phyloP scores from a whole-genome alignment of 2,797 vertebrate species.

The Melanogrammus aeglefinus region DNA sequence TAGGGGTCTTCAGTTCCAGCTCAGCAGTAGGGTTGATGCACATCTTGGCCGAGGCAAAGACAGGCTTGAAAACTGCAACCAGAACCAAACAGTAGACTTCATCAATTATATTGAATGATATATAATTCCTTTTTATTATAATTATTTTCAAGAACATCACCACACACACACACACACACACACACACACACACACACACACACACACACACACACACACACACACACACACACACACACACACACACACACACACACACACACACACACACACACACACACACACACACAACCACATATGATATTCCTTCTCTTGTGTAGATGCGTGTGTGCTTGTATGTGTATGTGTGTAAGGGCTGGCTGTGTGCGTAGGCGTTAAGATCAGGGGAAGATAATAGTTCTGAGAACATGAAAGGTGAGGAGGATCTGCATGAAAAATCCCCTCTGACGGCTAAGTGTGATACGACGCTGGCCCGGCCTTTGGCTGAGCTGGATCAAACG shows the following conservation, averaged over 20 bases:
- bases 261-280: too few species aligned
- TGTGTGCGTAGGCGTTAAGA: neutral
- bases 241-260: too few species aligned
- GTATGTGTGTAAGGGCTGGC: constrained; percentile 3
- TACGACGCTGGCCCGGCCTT: neutral
- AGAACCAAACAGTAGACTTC: constrained; percentile 5
- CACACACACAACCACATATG: too few species aligned
- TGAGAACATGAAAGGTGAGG: constrained; percentile 18
- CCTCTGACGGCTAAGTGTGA: constrained; percentile 12
- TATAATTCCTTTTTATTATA: too few species aligned
- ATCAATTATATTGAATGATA: neutral
- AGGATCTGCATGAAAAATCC: neutral
- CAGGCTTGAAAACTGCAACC: constrained; percentile 86
- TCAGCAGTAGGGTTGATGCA: constrained; percentile 89
- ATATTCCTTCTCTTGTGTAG: too few species aligned
- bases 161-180: too few species aligned
- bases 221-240: too few species aligned
- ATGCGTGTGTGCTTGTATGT: neutral
- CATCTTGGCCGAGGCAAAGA: constrained; percentile 90
- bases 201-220: too few species aligned
- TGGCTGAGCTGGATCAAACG: constrained; percentile 10
- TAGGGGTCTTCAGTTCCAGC: constrained; percentile 82
- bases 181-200: too few species aligned
- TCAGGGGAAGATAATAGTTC: constrained; percentile 13
- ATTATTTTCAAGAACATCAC: too few species aligned